phyloP scores from a whole-genome alignment of 2,888 invertebrate genomes.

The Tanytarsus gracilentus region DNA sequence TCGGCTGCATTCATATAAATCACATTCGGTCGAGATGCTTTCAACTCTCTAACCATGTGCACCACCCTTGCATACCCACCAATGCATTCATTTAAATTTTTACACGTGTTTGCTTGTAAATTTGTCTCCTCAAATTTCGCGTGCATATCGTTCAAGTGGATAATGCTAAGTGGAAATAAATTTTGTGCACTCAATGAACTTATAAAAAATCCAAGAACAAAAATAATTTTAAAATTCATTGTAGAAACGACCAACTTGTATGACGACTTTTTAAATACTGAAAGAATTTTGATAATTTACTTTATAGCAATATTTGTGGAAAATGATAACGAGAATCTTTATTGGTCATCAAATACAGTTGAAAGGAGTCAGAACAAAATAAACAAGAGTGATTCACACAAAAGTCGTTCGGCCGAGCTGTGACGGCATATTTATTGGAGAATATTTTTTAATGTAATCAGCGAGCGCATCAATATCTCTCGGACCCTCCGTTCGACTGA shows the following conservation, averaged over 20 bases:
- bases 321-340: too few species aligned
- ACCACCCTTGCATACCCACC: slow-evolving; percentile 62
- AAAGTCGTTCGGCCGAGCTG: not conserved
- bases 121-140: slow-evolving; percentile 53
- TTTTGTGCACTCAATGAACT: too few species aligned
- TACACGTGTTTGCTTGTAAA: slow-evolving; percentile 48
- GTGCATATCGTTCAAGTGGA: slow-evolving; percentile 24
- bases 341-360: too few species aligned
- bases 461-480: slow-evolving; percentile 36
- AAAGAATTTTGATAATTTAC: too few species aligned
- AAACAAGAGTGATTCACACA: too few species aligned
- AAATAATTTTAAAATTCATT: too few species aligned
- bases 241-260: too few species aligned
- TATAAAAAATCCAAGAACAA: too few species aligned
- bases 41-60: slow-evolving; percentile 46
- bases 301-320: too few species aligned
- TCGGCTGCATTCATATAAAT: slow-evolving; percentile 75
- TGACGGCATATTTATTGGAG: slow-evolving; percentile 1
- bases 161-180: slow-evolving; percentile 19
- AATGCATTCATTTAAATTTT: slow-evolving; percentile 47
- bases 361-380: too few species aligned
- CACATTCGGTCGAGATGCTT: slow-evolving; percentile 43
- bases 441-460: slow-evolving; percentile 33
- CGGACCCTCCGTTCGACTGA: slow-evolving; percentile 36
- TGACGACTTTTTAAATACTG: too few species aligned